These are phyloP conservation scores for Donacobius atricapilla DNA, from an alignment of 2,113 vertebrate genomes.

Conservation along the genomic window DNA sequence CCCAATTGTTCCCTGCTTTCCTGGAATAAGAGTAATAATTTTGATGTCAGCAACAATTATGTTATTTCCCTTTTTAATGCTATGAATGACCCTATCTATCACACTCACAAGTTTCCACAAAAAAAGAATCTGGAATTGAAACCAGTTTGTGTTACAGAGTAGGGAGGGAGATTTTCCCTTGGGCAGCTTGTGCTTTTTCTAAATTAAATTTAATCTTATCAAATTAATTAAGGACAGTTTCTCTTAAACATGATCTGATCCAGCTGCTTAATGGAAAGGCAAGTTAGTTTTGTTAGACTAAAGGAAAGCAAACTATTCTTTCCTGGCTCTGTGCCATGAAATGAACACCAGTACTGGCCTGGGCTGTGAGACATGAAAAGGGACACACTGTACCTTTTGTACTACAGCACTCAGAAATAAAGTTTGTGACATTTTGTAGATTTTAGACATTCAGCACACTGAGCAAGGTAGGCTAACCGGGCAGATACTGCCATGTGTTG, in stretches of 20 bases:
- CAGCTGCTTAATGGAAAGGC: constrained; percentile 22
- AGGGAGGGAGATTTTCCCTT: neutral
- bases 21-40: neutral
- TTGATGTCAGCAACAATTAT: neutral
- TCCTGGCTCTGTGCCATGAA: neutral
- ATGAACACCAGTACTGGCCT: neutral
- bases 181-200: constrained; percentile 38
- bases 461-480: neutral
- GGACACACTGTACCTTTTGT: neutral
- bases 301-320: neutral
- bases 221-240: constrained; percentile 48
- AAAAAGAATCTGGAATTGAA: neutral
- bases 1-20: neutral
- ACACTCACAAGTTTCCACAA: neutral
- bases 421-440: neutral
- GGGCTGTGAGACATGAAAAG: neutral
- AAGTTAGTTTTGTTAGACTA: neutral
- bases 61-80: neutral
- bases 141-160: neutral
- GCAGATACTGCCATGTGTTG: neutral
- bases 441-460: neutral
- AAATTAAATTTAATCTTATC: constrained; percentile 45
- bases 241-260: constrained; percentile 32
- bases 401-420: neutral
- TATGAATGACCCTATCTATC: neutral